A percentile compares a stretch with the other conserved stretches of the same genome.
Evolutionary conservation across 2,113 vertebrate genomes (phyloP).

Genomic region (Uria lomvia): DNA sequence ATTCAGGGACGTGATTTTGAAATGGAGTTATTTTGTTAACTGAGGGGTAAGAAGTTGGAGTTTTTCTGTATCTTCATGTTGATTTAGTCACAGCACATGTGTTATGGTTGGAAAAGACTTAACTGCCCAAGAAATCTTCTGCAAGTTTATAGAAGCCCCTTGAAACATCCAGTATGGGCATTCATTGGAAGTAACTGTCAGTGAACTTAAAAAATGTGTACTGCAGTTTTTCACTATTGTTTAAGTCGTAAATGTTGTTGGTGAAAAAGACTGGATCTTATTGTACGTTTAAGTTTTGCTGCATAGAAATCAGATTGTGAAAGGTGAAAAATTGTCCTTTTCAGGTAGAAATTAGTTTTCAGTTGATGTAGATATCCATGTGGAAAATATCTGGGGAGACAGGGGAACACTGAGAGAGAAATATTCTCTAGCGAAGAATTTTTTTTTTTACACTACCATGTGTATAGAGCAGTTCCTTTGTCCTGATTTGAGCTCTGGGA

Average conservation of each 20-base stretch:
- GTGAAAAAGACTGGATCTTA: background rate
- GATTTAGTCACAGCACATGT: background rate
- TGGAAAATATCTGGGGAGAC: background rate
- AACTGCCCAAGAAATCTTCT: background rate
- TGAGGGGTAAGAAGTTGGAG: background rate
- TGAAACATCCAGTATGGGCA: background rate
- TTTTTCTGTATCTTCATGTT: background rate
- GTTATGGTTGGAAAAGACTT: background rate
- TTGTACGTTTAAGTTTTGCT: background rate
- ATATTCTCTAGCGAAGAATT: fast-evolving
- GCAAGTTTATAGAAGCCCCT: background rate
- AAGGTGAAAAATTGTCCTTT: background rate
- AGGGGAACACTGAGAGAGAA: background rate
- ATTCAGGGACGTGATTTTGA: background rate
- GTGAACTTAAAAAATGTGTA: background rate
- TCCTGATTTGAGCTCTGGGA: background rate
- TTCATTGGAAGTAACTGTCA: background rate
- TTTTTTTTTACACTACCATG: background rate
- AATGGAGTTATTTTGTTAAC: background rate
- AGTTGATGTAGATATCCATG: background rate
- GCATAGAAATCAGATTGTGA: background rate
- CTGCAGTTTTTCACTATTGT: background rate
- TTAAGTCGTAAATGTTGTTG: background rate
- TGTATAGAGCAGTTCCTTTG: background rate
- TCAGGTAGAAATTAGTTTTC: background rate